Percentiles rank a stretch among this genome's conserved stretches.
Evolutionary conservation across 2,797 vertebrate species (phyloP).

Genomic region (Centropyge bicolor): DNA sequence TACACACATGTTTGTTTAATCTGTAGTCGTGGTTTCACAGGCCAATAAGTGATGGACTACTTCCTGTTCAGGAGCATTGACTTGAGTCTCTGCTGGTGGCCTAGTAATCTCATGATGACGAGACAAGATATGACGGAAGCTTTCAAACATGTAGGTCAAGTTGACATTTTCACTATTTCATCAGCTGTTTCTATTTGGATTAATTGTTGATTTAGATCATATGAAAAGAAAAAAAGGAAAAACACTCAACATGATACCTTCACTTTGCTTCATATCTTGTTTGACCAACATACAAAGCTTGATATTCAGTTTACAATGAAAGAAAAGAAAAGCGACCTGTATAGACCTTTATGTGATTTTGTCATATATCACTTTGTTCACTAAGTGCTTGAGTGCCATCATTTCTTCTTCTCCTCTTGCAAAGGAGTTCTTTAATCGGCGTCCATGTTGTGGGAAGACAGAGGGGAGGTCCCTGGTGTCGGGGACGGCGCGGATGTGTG

Average conservation of each 20-base stretch:
- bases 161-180: background rate
- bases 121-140: background rate
- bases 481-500: constrained; percentile 32
- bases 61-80: background rate
- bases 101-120: background rate
- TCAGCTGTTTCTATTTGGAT: background rate
- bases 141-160: no score
- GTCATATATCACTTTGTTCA: no score
- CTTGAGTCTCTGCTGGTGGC: background rate
- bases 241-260: background rate
- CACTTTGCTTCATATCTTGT: background rate
- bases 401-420: background rate
- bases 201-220: no score
- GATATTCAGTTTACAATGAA: background rate
- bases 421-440: background rate
- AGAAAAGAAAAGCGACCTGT: no score
- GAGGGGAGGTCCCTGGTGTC: constrained; percentile 28
- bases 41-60: background rate
- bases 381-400: no score
- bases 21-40: background rate
- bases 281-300: background rate
- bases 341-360: background rate
- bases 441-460: constrained; percentile 2
- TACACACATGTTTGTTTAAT: background rate
- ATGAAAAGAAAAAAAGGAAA: no score